Base-by-base conservation (phyloP, 2,888 invertebrate species). In the Oscheius sp. region DNA sequence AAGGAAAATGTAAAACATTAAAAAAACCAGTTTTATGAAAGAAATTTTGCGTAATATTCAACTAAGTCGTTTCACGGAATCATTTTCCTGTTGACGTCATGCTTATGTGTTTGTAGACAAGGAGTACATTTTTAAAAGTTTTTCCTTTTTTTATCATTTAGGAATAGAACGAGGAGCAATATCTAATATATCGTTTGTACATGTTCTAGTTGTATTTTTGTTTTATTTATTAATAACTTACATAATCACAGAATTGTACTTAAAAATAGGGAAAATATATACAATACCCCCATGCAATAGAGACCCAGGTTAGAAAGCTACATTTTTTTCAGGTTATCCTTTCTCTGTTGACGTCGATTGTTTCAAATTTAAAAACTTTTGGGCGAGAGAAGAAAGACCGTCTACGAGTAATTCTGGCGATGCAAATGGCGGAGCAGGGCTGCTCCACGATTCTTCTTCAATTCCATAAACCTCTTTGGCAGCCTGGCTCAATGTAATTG, bases 371-470 rank as follows among this genome's bases (percentile, higher is more conserved):
- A 65, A 62, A 38, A 67, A 62, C 22, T 67, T 36, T 1, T 20
- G 51, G 30, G 67, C 67, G 24, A 67, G 28, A n/a, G 50, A 41
- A 6, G 67, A 38, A 17, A 54, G 50, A 14, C 62, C 61, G 24
- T 38, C 36, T n/a, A 33, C 56, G 28, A 68, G 54, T 2, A 63
- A 45, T 14, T 63, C 68, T 2, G 63, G 17, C 12, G 17, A 54
- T n/a, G 28, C 20, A 50, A 17, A 61, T 33, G 68, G 68, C n/a
- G 51, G 56, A 33, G n/a, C 14, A 12, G 49, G 41, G 2, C 61
- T 61, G 38, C 41, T 17, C 57, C 66, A 65, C 2, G 54, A 54
- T 38, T 65, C 65, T n/a, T 20, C 20, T 28, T 62, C 62, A 45
- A 54, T 1, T 8, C 3, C 5, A 36, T 33, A 33, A n/a, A 57